Evolutionary conservation across 2,113 vertebrate genomes (phyloP), one percentile per base, ranked within the genome.

Genomic region (Malaclemys terrapin): DNA sequence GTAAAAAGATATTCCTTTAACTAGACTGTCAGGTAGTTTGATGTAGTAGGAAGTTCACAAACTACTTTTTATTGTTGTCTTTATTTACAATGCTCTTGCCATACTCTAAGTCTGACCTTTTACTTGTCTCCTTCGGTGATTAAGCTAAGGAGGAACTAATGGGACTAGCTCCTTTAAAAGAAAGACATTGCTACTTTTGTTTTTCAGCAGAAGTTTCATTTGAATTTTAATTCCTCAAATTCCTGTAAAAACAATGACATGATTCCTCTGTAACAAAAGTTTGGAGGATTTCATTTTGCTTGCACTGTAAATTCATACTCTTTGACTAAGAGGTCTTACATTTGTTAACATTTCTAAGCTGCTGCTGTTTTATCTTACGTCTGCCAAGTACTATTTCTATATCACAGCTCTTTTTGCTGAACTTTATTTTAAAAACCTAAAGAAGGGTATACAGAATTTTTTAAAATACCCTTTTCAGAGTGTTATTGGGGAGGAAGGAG

Each of bases 61-160:
- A 31, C 1, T 1, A 4, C 54, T 56, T 69, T 86, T 84, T 82
- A 90, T n/a, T 75, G 19, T 45, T 87, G 27, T 49, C 65, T 87
- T 88, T 90, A 85, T 92, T 91, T 93, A 89, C 35, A 53, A 29
- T 65, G 2, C 47, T 87, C 25, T 89, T 88, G 19, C 6, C 53
- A n/a, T 83, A 35, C 72, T 97, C 42, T 83, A 93, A 96, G 79
- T 25, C 14, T 10, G 29, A 69, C 56, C 1, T 85, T 85, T 93
- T 38, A 90, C 50, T 80, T 86, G 29, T 80, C 31, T 87, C 3
- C 50, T 94, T 84, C 53, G 75, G 65, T 35, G 72, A 82, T 47
- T 62, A 89, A 62, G 38, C 14, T 80, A 22, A 85, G 57, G 90
- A 93, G 16, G 10, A 47, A 72, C 47, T 83, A 87, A 86, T 57